Evolutionary conservation across 2,888 invertebrate species (phyloP), one percentile per base, ranked within the genome.

Genomic region (Sphecodes monilicornis): DNA sequence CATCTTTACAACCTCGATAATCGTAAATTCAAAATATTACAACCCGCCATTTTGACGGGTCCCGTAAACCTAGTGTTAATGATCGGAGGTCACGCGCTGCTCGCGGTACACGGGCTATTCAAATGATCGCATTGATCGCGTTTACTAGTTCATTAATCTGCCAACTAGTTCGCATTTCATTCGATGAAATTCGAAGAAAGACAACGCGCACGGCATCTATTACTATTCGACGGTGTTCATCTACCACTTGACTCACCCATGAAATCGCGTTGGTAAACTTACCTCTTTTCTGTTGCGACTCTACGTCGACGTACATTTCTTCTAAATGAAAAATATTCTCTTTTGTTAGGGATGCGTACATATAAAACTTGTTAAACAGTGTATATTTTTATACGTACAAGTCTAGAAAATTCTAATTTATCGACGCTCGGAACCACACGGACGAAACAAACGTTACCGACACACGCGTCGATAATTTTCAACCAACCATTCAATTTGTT

Each of bases 231-330:
- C n/a, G 6, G 22, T 13, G 41, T 60, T 57, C 22, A 18, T 1
- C 6, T 29, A 18, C n/a, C 43, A 70, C 26, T 77, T 60, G 43
- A n/a, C 18, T 70, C 32, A 60, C 57, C 39, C 10, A 18, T 46
- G 50, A 29, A 26, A 43, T 72, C 66, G 39, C 26, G 26, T 8
- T 32, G 29, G 39, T 29, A 32, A 41, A 78, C 73, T 69, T 69
- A 41, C 74, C 68, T 57, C 66, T 11, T 22, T 43, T 77, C 32
- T 2, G 26, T 29, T 10, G 18, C 18, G n/a, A 71, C 18, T 8
- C 1, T 10, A 10, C 18, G 10, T 60, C 57, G 26, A 29, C 29
- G 29, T 29, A 5, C 1, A 0, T 60, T 57, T 13, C 46, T 16
- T 0, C 13, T 16, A 10, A 57, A 18, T 8, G 29, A 29, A 18